Evolutionary conservation across 2,888 invertebrate genomes (phyloP).

Genomic region (Trileptium ribeirensis): DNA sequence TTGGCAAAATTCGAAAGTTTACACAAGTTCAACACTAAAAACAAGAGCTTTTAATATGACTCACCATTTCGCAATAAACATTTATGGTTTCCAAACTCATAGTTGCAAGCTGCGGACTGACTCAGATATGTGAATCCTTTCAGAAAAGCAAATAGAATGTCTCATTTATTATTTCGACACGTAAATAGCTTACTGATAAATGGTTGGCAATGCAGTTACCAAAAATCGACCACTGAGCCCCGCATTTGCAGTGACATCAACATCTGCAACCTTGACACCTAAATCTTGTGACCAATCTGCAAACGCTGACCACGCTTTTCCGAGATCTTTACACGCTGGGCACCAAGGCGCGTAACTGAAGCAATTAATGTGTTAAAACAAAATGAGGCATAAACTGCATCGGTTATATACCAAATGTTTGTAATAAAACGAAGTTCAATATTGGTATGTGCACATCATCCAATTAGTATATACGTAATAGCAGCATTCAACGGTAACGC

Average conservation of each 20-base stretch:
- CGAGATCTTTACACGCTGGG: conserved; percentile 85
- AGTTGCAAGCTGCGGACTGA: background rate
- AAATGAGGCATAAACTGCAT: too few species aligned
- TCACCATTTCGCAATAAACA: too few species aligned
- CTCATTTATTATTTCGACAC: too few species aligned
- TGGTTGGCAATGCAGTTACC: conserved; percentile 91
- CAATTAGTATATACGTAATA: too few species aligned
- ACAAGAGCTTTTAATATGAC: too few species aligned
- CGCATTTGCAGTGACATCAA: conserved; percentile 88
- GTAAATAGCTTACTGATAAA: conserved; percentile 75
- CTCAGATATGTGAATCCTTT: background rate
- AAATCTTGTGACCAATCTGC: conserved; percentile 66
- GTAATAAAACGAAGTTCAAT: too few species aligned
- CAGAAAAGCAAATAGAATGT: conserved; percentile 40
- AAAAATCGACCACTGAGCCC: conserved; percentile 86
- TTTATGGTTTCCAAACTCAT: background rate
- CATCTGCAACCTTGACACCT: conserved; percentile 73
- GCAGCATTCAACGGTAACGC: too few species aligned
- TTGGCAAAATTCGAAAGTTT: too few species aligned
- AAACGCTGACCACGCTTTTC: conserved; percentile 79
- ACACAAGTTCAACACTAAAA: too few species aligned
- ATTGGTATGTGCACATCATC: too few species aligned
- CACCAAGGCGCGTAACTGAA: conserved; percentile 96
- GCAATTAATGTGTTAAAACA: background rate
- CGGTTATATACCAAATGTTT: too few species aligned